Evolutionary conservation across 2,797 vertebrate genomes (phyloP).

Genomic region (Melanotaenia trifasciata): DNA sequence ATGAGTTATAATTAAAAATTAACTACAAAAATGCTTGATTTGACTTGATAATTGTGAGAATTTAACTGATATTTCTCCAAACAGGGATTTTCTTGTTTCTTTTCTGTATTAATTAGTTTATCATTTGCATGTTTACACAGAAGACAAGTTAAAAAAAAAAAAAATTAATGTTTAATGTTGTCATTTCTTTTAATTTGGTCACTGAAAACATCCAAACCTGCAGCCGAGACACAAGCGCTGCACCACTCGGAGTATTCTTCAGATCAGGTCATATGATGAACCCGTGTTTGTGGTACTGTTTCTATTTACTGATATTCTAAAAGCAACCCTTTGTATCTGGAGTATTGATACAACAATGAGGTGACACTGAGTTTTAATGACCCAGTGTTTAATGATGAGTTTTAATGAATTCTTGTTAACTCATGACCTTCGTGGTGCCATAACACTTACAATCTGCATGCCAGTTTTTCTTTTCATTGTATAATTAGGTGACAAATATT

Average conservation of each 20-base stretch:
- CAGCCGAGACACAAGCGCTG: neutral
- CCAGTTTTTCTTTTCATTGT: conserved; percentile 47
- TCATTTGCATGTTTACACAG: neutral
- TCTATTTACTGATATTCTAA: neutral
- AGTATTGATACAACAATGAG: neutral
- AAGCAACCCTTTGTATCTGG: neutral
- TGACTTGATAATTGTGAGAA: neutral
- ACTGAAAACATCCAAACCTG: neutral
- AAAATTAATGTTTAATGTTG: neutral
- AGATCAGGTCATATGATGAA: neutral
- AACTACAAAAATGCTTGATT: too few species aligned
- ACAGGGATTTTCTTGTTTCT: neutral
- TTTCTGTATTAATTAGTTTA: neutral
- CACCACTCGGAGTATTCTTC: neutral
- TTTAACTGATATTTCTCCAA: neutral
- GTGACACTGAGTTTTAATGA: neutral
- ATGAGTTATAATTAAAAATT: neutral
- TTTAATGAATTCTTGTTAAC: conserved; percentile 8
- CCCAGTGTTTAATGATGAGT: neutral
- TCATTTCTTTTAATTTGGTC: neutral
- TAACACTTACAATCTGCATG: conserved; percentile 41
- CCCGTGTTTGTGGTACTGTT: neutral
- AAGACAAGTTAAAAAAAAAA: neutral
- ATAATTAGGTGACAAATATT: conserved; percentile 51
- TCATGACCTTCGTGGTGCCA: conserved; percentile 29